Base-by-base conservation (phyloP, 1,140 invertebrate genomes). In the Kradibia gibbosae region DNA sequence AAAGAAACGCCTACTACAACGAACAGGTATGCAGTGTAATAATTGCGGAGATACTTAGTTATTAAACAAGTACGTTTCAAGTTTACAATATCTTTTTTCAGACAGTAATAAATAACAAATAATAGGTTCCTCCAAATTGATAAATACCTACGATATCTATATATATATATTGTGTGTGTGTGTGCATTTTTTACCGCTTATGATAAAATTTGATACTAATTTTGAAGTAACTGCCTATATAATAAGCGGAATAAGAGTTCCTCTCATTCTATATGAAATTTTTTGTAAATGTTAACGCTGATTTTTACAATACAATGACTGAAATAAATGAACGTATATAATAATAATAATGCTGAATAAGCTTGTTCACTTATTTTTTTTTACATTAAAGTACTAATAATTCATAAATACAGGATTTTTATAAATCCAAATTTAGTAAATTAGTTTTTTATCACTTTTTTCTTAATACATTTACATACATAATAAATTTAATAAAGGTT, bases 181-280 rank as follows among this genome's bases (percentile, higher is more conserved):
- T 53, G 15, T 53, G 20, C 39, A 45, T 60, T 0, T 53, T 34
- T 22, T 34, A 67, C 67, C 75, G 67, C 53, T 82, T 82, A 73
- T 72, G 28, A 57, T 34, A 67, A 79, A 78, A 53, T 67, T 78
- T 78, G 31, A 67, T 82, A 78, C 81, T 82, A 82, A 82, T 82
- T 39, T 78, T 78, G 67, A 82, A 72, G 71, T 82, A 78, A 82
- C 55, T 82, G 65, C 20, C 7, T 77, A 77, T n/a, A n/a, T 73
- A 67, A 28, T 73, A 82, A 82, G 76, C 81, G 81, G 81, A 79
- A 82, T 82, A 78, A 82, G 53, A 78, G 81, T 82, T 82, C 81
- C 81, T 82, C 71, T 74, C 71, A 65, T 82, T 82, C 36, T 78
- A 82, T 8, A 72, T 57, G 55, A 65, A 82, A 78, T 67, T 13